Percentiles rank a stretch among this genome's conserved stretches.
Evolutionary conservation across 2,797 vertebrate species (phyloP).

Genomic region (Urophycis tenuis): DNA sequence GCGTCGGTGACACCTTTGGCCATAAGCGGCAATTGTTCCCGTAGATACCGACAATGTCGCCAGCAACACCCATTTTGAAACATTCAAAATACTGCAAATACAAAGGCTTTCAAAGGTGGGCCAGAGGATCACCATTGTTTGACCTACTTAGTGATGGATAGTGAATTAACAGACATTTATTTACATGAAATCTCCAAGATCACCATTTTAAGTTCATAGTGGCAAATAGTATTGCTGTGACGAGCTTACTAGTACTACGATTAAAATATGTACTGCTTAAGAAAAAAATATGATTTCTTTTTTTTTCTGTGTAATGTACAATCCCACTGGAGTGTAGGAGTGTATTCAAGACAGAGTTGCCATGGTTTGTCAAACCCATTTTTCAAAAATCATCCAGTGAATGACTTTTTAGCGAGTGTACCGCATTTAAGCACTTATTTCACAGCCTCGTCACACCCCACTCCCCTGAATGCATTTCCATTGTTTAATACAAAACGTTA

Average conservation of each 20-base stretch:
- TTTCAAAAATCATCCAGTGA: slow-evolving; percentile 38
- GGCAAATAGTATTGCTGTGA: neutral
- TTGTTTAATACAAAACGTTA: slow-evolving; percentile 45
- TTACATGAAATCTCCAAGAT: no score
- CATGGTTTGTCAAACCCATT: neutral
- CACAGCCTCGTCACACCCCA: slow-evolving; percentile 35
- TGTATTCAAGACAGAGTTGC: neutral
- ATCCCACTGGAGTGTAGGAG: neutral
- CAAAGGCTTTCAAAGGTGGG: no score
- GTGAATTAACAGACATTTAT: no score
- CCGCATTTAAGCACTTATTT: slow-evolving; percentile 40
- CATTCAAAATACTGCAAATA: no score
- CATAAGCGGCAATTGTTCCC: no score
- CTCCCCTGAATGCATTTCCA: slow-evolving; percentile 47
- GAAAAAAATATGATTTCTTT: neutral
- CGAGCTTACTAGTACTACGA: neutral
- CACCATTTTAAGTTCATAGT: neutral
- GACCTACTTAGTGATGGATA: no score
- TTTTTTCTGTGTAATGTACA: neutral
- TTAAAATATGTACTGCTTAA: neutral
- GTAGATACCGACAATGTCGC: no score
- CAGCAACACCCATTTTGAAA: no score
- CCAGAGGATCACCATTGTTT: no score
- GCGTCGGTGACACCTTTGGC: no score
- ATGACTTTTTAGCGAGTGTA: slow-evolving; percentile 48